Conservation (phyloP, 2,888 invertebrate species). For the Hedychridium roseum region DNA sequence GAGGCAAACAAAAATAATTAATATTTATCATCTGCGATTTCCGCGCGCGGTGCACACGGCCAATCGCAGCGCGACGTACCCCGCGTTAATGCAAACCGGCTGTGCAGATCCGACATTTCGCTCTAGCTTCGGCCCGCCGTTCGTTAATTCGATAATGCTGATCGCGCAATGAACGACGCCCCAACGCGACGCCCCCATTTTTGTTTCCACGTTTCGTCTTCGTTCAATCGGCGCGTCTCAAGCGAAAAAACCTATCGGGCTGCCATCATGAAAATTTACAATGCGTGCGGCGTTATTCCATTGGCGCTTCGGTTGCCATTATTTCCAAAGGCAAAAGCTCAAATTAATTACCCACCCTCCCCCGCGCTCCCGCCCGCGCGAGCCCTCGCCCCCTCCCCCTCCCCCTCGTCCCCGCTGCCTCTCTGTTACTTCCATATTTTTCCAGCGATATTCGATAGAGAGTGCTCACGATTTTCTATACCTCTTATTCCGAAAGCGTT, state of each 20-base stretch:
- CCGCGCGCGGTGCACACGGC: conserved; percentile 44
- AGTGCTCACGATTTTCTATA: too few species aligned
- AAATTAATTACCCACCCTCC: conserved; percentile 30
- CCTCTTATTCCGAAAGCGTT: too few species aligned
- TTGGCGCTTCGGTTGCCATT: too few species aligned
- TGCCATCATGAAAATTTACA: too few species aligned
- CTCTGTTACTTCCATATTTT: not conserved
- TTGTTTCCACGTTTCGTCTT: conserved; percentile 36
- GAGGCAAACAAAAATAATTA: conserved; percentile 64
- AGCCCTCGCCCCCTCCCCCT: not conserved
- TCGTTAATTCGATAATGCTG: conserved; percentile 59
- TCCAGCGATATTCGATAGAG: conserved; percentile 18
- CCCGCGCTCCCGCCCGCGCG: not conserved
- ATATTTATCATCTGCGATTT: conserved; percentile 64
- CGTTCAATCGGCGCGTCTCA: conserved; percentile 18
- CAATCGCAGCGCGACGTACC: conserved; percentile 50
- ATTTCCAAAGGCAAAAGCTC: conserved; percentile 32
- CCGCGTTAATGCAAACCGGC: conserved; percentile 39
- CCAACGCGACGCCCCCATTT: conserved; percentile 47
- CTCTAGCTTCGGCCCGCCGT: conserved; percentile 39
- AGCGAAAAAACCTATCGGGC: not conserved
- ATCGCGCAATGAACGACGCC: conserved; percentile 49
- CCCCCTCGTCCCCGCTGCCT: conserved; percentile 8
- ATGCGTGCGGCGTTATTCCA: too few species aligned
- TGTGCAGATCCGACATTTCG: conserved; percentile 40